phyloP scores from a whole-genome alignment of 2,888 invertebrate species.

The Acronicta psi region DNA sequence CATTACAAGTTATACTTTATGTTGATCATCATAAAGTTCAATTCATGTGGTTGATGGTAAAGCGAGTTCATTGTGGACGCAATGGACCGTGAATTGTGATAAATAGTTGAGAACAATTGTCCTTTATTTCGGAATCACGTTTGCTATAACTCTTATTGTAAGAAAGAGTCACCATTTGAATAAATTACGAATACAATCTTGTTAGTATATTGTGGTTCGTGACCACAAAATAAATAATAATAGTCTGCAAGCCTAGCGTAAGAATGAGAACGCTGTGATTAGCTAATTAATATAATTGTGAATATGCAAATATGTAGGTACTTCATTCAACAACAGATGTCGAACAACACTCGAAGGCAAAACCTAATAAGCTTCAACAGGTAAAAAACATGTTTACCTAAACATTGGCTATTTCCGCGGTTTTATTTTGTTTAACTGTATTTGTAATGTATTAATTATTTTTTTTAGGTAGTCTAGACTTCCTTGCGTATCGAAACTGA shows the following conservation, averaged over 20 bases:
- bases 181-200: slow-evolving; percentile 46
- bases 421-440: no score
- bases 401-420: no score
- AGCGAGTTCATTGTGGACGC: slow-evolving; percentile 40
- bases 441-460: no score
- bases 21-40: slow-evolving; percentile 54
- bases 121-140: slow-evolving; percentile 73
- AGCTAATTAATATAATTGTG: slow-evolving; percentile 38
- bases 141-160: slow-evolving; percentile 63
- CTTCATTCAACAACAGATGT: not conserved
- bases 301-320: slow-evolving; percentile 9
- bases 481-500: no score
- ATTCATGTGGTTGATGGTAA: slow-evolving; percentile 46
- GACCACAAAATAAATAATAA: slow-evolving; percentile 58
- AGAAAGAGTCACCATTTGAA: slow-evolving; percentile 60
- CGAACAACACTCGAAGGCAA: slow-evolving; percentile 41
- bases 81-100: slow-evolving; percentile 66
- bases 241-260: slow-evolving; percentile 36
- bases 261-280: slow-evolving; percentile 49
- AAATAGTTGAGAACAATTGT: slow-evolving; percentile 71
- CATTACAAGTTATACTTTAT: slow-evolving; percentile 61
- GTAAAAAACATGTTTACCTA: slow-evolving; percentile 28
- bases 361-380: slow-evolving; percentile 23
- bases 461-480: no score
- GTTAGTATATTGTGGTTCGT: slow-evolving; percentile 57